phyloP scores from a whole-genome alignment of 2,888 invertebrate species.

The Cheiracanthium punctorium region DNA sequence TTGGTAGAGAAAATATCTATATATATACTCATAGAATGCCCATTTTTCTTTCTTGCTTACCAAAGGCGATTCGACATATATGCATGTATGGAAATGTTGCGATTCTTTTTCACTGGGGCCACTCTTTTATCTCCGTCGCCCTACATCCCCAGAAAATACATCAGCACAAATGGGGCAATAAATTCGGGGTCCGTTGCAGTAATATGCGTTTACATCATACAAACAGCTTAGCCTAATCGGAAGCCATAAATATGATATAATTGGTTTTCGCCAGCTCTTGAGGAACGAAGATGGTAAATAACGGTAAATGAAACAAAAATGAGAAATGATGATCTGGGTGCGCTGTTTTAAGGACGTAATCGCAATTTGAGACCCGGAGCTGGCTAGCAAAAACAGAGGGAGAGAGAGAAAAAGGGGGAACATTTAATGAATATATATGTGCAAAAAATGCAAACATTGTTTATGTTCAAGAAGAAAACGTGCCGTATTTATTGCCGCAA shows the following conservation, averaged over 20 bases:
- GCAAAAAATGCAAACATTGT: conserved; percentile 13
- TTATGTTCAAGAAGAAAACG: neutral
- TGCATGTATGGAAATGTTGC: neutral
- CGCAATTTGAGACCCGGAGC: neutral
- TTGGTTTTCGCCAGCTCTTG: neutral
- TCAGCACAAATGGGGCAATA: conserved; percentile 13
- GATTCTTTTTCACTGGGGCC: neutral
- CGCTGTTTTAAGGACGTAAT: neutral
- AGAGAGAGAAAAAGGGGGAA: neutral
- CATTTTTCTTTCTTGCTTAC: neutral
- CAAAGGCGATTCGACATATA: neutral
- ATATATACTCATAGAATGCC: neutral
- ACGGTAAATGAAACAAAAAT: conserved; percentile 12
- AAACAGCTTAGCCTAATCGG: conserved; percentile 17
- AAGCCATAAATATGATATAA: conserved; percentile 9
- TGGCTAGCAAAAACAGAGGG: too few relatives aligned
- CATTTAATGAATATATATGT: conserved; percentile 5
- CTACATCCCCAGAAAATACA: neutral
- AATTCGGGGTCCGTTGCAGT: conserved; percentile 1
- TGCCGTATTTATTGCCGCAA: neutral
- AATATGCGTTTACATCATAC: conserved; percentile 15
- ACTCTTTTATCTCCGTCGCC: neutral
- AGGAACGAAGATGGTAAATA: conserved; percentile 5
- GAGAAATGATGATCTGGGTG: conserved; percentile 2
- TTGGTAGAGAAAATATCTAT: too few relatives aligned